Evolutionary conservation across 2,888 invertebrate species (phyloP).

Genomic region (Acronicta leporina): DNA sequence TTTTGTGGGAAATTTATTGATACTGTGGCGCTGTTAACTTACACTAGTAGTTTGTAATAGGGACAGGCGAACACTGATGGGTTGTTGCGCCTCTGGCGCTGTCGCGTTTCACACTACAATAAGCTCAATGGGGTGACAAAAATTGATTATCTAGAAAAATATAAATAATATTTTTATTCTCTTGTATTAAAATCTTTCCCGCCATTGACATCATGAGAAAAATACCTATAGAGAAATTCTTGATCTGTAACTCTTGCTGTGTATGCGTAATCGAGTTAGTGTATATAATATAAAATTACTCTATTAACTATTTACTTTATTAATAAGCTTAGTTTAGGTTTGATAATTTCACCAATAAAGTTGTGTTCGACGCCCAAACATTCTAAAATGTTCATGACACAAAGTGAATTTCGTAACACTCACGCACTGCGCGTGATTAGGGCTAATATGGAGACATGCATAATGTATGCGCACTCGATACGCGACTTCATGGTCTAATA

Average conservation of each 20-base stretch:
- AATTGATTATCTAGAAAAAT: neutral
- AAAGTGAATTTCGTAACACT: constrained; percentile 30
- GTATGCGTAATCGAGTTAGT: too few species aligned
- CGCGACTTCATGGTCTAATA: constrained; percentile 57
- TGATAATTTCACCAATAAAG: neutral
- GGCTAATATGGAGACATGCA: constrained; percentile 57
- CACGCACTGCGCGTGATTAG: constrained; percentile 42
- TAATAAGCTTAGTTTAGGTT: neutral
- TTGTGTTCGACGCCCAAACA: constrained; percentile 6
- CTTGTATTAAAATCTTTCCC: too few species aligned
- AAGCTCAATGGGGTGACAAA: constrained; percentile 2
- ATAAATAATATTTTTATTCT: too few species aligned
- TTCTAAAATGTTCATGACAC: constrained; percentile 22
- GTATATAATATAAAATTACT: too few species aligned
- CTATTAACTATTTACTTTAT: neutral
- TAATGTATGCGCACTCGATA: constrained; percentile 59
- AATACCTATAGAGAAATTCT: too few species aligned
- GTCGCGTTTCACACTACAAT: constrained; percentile 8
- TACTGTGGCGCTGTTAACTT: neutral
- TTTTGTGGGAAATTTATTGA: neutral
- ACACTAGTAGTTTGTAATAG: too few species aligned
- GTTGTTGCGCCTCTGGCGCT: neutral
- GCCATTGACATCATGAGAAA: too few species aligned
- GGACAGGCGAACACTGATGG: neutral
- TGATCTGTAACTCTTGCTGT: too few species aligned